Evolutionary conservation across 2,888 invertebrate species (phyloP).

Genomic region (Caenorhabditis imperialis): DNA sequence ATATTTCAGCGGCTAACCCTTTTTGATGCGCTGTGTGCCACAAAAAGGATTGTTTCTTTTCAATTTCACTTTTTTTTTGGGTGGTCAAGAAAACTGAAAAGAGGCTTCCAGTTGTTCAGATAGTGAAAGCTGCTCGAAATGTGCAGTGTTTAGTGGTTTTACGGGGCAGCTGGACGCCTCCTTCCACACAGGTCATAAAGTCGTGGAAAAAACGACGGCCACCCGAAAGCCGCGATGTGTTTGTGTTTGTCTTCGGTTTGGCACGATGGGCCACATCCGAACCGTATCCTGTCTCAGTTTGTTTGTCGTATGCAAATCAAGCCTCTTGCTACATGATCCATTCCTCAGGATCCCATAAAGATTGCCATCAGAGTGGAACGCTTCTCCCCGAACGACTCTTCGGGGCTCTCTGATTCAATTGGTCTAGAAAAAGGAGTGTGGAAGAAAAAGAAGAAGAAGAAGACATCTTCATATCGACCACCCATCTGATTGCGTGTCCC

Average conservation of each 20-base stretch:
- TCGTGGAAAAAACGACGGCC: not conserved
- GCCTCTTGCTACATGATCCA: conserved; percentile 34
- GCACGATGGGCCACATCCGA: conserved; percentile 12
- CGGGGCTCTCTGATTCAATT: conserved; percentile 11
- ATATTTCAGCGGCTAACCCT: conserved; percentile 54
- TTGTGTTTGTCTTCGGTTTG: not conserved
- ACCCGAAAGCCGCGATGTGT: not conserved
- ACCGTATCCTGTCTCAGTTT: conserved; percentile 42
- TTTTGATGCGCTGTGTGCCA: conserved; percentile 41
- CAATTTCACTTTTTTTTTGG: conserved; percentile 15
- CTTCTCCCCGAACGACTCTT: conserved; percentile 44
- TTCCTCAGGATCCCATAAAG: conserved; percentile 37
- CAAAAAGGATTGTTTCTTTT: conserved; percentile 31
- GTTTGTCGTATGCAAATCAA: conserved; percentile 44
- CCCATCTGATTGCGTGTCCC: conserved; percentile 41
- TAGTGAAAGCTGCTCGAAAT: too few relatives aligned
- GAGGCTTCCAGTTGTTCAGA: too few relatives aligned
- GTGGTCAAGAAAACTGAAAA: too few relatives aligned
- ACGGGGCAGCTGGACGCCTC: conserved; percentile 32
- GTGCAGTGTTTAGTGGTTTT: too few relatives aligned
- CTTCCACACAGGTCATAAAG: conserved; percentile 40
- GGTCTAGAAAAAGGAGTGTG: conserved; percentile 12
- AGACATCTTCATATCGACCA: conserved; percentile 21
- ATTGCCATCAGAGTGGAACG: conserved; percentile 43
- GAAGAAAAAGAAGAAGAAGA: too few relatives aligned